These are phyloP conservation scores for Dasyornis broadbenti DNA, from an alignment of 2,113 vertebrate species.

Conservation along the genomic window DNA sequence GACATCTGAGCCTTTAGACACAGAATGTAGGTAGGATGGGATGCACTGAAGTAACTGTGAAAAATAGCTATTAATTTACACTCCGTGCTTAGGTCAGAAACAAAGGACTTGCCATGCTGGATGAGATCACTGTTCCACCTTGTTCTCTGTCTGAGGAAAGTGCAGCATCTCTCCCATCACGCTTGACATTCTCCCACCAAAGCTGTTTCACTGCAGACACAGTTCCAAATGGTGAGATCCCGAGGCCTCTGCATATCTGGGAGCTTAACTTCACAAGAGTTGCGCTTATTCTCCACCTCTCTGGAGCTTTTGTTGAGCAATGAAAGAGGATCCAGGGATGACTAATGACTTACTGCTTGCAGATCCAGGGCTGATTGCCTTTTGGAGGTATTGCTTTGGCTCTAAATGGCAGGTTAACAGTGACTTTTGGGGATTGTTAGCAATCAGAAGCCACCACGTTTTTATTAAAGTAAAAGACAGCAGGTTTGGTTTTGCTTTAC, in stretches of 20 bases:
- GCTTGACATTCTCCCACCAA: background rate
- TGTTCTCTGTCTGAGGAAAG: background rate
- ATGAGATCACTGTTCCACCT: background rate
- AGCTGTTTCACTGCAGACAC: background rate
- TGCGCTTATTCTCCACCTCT: background rate
- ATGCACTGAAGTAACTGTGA: background rate
- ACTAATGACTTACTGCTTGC: background rate
- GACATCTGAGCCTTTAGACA: background rate
- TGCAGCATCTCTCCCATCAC: background rate
- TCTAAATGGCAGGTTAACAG: background rate
- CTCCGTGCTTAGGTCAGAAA: background rate
- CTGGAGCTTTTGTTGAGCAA: background rate
- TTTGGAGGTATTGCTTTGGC: background rate
- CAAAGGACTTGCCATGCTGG: background rate
- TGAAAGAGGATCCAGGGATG: background rate
- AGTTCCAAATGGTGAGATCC: background rate
- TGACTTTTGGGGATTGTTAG: rapidly evolving
- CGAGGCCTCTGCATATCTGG: background rate
- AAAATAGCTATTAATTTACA: background rate
- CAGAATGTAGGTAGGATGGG: background rate
- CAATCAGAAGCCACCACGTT: rapidly evolving
- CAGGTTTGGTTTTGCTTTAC: background rate
- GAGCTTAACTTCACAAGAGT: background rate
- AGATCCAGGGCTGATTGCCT: background rate
- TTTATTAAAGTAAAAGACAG: background rate